Conservation (phyloP, 2,797 vertebrate genomes). For the Clarias pachynema region DNA sequence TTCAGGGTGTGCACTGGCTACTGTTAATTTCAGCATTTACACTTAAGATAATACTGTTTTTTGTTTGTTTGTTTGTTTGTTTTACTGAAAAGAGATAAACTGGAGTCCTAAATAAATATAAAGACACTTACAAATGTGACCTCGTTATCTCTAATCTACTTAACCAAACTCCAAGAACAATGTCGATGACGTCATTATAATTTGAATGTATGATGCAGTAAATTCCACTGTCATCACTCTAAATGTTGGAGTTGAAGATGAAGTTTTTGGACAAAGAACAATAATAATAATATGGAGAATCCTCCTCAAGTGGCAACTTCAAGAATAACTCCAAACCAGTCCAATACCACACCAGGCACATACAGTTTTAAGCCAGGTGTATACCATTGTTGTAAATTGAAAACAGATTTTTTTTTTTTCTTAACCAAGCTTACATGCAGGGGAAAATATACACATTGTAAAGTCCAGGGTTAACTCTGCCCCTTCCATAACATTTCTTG, state of each 20-base stretch:
- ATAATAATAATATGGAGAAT: slow-evolving; percentile 37
- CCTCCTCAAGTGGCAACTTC: slow-evolving; percentile 38
- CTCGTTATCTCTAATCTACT: neutral
- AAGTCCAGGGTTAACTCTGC: neutral
- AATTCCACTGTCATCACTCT: neutral
- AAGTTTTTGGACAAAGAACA: neutral
- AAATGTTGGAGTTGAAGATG: neutral
- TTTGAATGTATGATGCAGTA: neutral
- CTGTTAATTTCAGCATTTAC: neutral
- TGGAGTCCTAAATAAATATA: neutral
- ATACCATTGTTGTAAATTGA: neutral
- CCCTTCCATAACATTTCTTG: neutral
- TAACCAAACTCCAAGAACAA: neutral
- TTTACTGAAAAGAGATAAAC: neutral
- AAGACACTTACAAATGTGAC: neutral
- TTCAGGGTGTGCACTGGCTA: neutral
- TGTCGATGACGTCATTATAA: neutral
- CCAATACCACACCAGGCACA: neutral
- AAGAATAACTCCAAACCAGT: slow-evolving; percentile 16
- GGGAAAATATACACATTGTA: neutral
- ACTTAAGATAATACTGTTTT: neutral
- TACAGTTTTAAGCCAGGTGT: neutral
- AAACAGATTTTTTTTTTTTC: neutral
- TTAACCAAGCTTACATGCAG: neutral
- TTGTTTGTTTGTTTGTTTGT: too few relatives aligned